Conservation (phyloP, 2,888 invertebrate genomes). For the Malacosoma neustria region DNA sequence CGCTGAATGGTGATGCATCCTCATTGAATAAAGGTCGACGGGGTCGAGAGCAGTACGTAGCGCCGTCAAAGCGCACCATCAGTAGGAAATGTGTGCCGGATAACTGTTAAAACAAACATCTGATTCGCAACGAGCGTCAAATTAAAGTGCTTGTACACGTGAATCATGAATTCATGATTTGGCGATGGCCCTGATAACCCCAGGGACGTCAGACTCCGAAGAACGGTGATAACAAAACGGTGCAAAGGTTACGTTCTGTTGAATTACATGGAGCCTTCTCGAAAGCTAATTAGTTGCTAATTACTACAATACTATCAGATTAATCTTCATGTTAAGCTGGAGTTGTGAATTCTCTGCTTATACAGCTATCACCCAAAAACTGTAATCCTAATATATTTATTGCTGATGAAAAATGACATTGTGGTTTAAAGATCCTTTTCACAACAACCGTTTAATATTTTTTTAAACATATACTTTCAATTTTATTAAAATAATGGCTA, state of each 20-base stretch:
- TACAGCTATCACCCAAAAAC: too few relatives aligned
- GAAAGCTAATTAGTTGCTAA: neutral
- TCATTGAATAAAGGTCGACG: constrained; percentile 65
- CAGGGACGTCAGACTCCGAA: constrained; percentile 4
- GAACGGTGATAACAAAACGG: neutral
- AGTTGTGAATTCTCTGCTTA: neutral
- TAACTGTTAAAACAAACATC: constrained; percentile 64
- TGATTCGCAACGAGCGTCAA: constrained; percentile 53
- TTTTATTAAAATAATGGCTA: too few relatives aligned
- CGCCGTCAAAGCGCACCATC: constrained; percentile 41
- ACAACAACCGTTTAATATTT: too few relatives aligned
- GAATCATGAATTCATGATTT: constrained; percentile 25
- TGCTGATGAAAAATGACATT: too few relatives aligned
- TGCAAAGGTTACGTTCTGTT: neutral
- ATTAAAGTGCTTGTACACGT: constrained; percentile 39
- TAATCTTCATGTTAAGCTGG: neutral
- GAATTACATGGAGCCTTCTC: neutral
- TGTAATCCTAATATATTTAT: too few relatives aligned
- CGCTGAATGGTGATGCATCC: constrained; percentile 27
- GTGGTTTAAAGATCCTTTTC: too few relatives aligned
- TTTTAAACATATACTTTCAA: too few relatives aligned
- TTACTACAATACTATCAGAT: neutral
- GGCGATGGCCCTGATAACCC: constrained; percentile 16
- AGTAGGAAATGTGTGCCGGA: constrained; percentile 52
- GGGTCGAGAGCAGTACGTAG: constrained; percentile 55